Evolutionary conservation across 2,797 vertebrate genomes (phyloP).

Genomic region (Pipistrellus pipistrellus): DNA sequence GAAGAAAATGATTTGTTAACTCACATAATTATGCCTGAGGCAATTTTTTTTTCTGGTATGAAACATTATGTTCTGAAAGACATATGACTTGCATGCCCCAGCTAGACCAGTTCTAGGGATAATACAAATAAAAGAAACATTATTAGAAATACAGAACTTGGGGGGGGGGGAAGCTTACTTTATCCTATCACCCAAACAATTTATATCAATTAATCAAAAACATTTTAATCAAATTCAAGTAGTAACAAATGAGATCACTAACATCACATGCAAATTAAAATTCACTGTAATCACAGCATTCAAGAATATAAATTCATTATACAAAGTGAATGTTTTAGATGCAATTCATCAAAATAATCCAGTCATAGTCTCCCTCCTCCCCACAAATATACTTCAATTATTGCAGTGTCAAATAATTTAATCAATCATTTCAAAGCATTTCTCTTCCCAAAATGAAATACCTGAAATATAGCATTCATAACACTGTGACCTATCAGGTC

Average conservation of each 20-base stretch:
- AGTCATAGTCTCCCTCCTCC: slow-evolving; percentile 67
- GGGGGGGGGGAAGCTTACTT: slow-evolving; percentile 53
- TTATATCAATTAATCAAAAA: slow-evolving; percentile 66
- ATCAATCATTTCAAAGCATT: slow-evolving; percentile 81
- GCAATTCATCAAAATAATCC: slow-evolving; percentile 81
- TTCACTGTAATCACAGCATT: slow-evolving; percentile 73
- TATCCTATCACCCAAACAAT: slow-evolving; percentile 44
- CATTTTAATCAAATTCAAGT: slow-evolving; percentile 80
- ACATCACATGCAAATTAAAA: slow-evolving; percentile 77
- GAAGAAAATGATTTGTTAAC: neutral
- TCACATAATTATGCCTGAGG: slow-evolving; percentile 11
- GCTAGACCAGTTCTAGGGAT: neutral
- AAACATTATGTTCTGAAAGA: neutral
- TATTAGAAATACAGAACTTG: slow-evolving; percentile 31
- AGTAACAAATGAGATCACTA: slow-evolving; percentile 66
- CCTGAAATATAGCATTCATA: slow-evolving; percentile 57
- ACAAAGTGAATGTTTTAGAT: slow-evolving; percentile 76
- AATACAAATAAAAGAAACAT: slow-evolving; percentile 28
- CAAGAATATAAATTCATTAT: slow-evolving; percentile 69
- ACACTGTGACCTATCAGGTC: neutral
- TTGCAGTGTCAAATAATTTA: slow-evolving; percentile 74
- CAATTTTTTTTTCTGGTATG: slow-evolving; percentile 2
- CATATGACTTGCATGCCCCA: neutral
- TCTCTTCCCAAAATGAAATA: slow-evolving; percentile 64
- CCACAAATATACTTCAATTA: slow-evolving; percentile 75